Percentiles rank a stretch among this genome's conserved stretches.
Conservation (phyloP, 2,113 vertebrate genomes). For the Circaetus cinerascens region DNA sequence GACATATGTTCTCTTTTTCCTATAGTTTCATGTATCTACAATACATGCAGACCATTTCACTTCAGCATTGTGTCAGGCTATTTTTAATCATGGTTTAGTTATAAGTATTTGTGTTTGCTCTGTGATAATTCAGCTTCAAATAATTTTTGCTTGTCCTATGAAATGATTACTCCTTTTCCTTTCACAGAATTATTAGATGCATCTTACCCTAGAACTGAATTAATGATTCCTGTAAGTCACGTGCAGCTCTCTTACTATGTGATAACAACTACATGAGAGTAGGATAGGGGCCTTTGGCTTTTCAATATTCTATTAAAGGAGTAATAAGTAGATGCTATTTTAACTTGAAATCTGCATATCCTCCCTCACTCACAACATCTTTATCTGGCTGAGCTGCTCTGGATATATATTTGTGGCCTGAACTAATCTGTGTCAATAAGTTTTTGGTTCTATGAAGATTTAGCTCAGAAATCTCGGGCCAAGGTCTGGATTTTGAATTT, state of each 20-base stretch:
- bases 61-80: background rate
- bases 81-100: background rate
- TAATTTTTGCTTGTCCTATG: background rate
- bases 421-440: background rate
- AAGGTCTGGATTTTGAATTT: background rate
- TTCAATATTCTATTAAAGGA: background rate
- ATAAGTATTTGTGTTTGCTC: accelerated
- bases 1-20: background rate
- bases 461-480: background rate
- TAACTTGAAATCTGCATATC: background rate
- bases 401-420: background rate
- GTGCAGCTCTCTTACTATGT: background rate
- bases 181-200: background rate
- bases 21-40: background rate
- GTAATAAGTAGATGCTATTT: background rate
- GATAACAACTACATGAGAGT: background rate
- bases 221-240: background rate
- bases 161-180: background rate
- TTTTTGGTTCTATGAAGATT: background rate
- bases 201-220: background rate
- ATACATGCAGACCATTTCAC: background rate
- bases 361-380: background rate
- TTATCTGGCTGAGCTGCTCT: background rate
- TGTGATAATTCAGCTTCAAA: background rate
- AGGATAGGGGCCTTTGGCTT: background rate